These are phyloP conservation scores for Monopterus albus DNA, from an alignment of 2,113 vertebrate species.

Conservation along the genomic window DNA sequence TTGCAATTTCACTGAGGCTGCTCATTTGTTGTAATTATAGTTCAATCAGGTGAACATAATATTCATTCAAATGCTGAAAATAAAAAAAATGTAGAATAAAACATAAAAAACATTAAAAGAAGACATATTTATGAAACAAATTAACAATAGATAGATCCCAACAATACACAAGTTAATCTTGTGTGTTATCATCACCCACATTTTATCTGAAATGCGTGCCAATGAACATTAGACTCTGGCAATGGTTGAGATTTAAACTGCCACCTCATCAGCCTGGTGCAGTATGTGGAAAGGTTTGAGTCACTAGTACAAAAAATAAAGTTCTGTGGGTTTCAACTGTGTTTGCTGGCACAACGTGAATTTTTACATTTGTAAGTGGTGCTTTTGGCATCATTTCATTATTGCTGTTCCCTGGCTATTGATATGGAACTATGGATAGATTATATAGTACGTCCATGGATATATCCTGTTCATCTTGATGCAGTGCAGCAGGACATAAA, in stretches of 20 bases:
- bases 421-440: too few relatives aligned
- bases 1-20: too few relatives aligned
- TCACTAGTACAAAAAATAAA: too few relatives aligned
- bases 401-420: slow-evolving; percentile 6
- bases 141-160: too few relatives aligned
- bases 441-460: too few relatives aligned
- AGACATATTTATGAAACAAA: too few relatives aligned
- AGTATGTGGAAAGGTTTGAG: too few relatives aligned
- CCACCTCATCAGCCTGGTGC: slow-evolving; percentile 42
- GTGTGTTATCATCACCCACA: neutral
- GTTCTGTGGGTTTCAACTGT: too few relatives aligned
- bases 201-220: slow-evolving; percentile 15
- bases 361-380: too few relatives aligned
- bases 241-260: slow-evolving; percentile 14
- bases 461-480: slow-evolving; percentile 1
- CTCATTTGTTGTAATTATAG: neutral
- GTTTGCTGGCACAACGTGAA: too few relatives aligned
- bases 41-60: neutral
- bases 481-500: neutral
- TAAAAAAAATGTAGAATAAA: neutral
- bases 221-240: slow-evolving; percentile 12
- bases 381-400: slow-evolving; percentile 29
- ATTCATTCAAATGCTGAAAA: neutral
- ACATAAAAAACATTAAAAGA: too few relatives aligned
- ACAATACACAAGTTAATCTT: too few relatives aligned